phyloP scores from a whole-genome alignment of 2,888 invertebrate genomes.

The Spodoptera littoralis region DNA sequence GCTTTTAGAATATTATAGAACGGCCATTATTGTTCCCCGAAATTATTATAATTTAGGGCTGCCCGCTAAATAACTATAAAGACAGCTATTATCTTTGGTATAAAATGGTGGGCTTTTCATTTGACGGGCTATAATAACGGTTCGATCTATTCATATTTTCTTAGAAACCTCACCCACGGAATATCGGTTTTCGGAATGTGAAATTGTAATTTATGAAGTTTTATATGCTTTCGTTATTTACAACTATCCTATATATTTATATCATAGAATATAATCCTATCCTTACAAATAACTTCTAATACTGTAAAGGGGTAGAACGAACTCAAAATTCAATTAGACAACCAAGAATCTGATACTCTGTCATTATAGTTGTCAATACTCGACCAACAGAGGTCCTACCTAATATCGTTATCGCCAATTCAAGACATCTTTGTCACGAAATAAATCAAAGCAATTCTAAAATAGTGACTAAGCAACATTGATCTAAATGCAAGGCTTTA shows the following conservation, averaged over 20 bases:
- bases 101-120: conserved; percentile 36
- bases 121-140: conserved; percentile 25
- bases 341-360: too few relatives aligned
- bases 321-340: too few relatives aligned
- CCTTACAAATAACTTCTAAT: too few relatives aligned
- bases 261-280: too few relatives aligned
- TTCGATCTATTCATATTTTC: conserved; percentile 19
- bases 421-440: neutral
- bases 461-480: conserved; percentile 58
- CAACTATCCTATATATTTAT: too few relatives aligned
- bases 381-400: too few relatives aligned
- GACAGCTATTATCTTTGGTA: conserved; percentile 28
- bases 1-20: conserved; percentile 59
- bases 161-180: neutral
- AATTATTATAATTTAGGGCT: conserved; percentile 48
- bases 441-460: conserved; percentile 34
- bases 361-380: too few relatives aligned
- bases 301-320: too few relatives aligned
- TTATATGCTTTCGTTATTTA: too few relatives aligned
- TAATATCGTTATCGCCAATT: neutral
- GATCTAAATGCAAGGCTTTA: conserved; percentile 46
- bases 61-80: conserved; percentile 42
- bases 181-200: neutral
- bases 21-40: conserved; percentile 42
- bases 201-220: too few relatives aligned